These are phyloP conservation scores for Apis mellifera DNA, from an alignment of 1,140 invertebrate genomes.

Conservation along the genomic window DNA sequence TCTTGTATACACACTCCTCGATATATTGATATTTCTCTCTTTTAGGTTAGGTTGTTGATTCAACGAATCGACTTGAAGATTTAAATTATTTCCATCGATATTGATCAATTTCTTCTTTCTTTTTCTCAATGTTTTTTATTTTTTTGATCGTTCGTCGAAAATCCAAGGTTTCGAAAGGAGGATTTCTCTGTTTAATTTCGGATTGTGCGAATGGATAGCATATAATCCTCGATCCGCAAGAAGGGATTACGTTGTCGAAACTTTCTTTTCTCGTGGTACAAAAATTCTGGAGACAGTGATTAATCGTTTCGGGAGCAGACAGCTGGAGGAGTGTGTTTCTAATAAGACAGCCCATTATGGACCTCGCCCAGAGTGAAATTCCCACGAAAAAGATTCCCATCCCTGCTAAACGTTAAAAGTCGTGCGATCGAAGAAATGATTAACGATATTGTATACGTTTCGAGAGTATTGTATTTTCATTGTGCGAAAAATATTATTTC, in stretches of 20 bases:
- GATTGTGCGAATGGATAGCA: background rate
- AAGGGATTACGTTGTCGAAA: conserved; percentile 33
- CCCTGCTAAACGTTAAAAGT: background rate
- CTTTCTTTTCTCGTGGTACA: conserved; percentile 8
- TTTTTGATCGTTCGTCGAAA: background rate
- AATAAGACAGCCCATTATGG: conserved; percentile 5
- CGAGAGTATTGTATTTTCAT: too few species aligned
- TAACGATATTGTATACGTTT: too few species aligned
- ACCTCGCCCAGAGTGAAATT: background rate
- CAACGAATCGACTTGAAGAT: too few species aligned
- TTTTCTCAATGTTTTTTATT: background rate
- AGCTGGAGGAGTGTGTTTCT: background rate
- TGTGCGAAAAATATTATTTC: too few species aligned
- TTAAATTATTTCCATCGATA: background rate
- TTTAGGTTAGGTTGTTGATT: background rate
- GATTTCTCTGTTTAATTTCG: conserved; percentile 3
- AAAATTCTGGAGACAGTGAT: conserved; percentile 32
- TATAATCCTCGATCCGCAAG: conserved; percentile 10
- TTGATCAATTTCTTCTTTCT: background rate
- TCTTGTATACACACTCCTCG: background rate
- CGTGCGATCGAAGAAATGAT: too few species aligned
- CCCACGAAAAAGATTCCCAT: background rate
- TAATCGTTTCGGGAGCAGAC: background rate
- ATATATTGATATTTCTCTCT: background rate
- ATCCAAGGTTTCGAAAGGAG: too few species aligned